Conservation (phyloP, 2,113 vertebrate species). For the Nerophis ophidion region DNA sequence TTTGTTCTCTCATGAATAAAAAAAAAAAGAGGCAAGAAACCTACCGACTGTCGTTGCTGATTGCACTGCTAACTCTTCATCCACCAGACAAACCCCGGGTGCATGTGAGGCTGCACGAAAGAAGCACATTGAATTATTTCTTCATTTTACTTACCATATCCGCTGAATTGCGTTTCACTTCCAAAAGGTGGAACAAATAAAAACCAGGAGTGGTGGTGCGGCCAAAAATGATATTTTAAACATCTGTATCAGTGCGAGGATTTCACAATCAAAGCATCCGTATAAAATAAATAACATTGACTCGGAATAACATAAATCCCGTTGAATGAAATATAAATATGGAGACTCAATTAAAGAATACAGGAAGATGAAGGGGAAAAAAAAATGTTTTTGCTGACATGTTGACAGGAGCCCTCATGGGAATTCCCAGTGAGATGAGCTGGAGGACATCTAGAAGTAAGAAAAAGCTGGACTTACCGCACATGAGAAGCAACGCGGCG, state of each 20-base stretch:
- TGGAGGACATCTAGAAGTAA: slow-evolving; percentile 14
- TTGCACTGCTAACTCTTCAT: slow-evolving; percentile 13
- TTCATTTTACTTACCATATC: too few species aligned
- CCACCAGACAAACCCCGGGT: slow-evolving; percentile 33
- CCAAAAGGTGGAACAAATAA: slow-evolving; percentile 1
- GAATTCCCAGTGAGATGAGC: slow-evolving; percentile 36
- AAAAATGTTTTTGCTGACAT: neutral
- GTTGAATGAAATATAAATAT: neutral
- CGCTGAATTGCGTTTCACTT: neutral
- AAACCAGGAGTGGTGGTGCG: neutral
- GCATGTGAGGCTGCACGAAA: slow-evolving; percentile 16
- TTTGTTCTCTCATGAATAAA: too few species aligned
- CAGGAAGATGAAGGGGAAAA: neutral
- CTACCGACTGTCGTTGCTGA: slow-evolving; percentile 24
- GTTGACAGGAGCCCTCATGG: slow-evolving; percentile 1
- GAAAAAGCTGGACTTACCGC: slow-evolving; percentile 56
- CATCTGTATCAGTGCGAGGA: neutral
- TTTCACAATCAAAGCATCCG: slow-evolving; percentile 2
- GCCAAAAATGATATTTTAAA: slow-evolving; percentile 2
- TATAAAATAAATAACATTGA: neutral
- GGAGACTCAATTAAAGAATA: neutral
- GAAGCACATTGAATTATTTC: neutral
- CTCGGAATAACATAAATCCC: neutral
- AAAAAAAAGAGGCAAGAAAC: neutral
- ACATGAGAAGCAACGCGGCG: slow-evolving; percentile 49